Conservation (phyloP, 1,140 invertebrate genomes). For the Glossosoma conforme region DNA sequence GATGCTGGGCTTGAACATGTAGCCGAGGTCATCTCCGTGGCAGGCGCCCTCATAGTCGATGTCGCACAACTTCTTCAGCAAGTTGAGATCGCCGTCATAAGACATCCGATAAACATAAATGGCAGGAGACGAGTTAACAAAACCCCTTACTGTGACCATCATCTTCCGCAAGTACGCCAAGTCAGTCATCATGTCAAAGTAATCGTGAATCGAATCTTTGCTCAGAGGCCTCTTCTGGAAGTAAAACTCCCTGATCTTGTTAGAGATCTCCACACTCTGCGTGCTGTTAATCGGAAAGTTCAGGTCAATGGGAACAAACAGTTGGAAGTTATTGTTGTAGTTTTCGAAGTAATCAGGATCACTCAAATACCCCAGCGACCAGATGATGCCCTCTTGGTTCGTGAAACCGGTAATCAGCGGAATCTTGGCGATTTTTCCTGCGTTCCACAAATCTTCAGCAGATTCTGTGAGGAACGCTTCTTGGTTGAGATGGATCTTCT, state of each 20-base stretch:
- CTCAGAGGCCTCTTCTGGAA: conserved; percentile 36
- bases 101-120: conserved; percentile 47
- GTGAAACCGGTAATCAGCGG: conserved; percentile 41
- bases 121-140: conserved; percentile 37
- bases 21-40: conserved; percentile 45
- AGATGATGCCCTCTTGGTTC: conserved; percentile 34
- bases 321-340: conserved; percentile 38
- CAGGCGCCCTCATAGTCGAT: conserved; percentile 31
- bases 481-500: conserved; percentile 41
- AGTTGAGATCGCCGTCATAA: conserved; percentile 42
- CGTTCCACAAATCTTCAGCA: conserved; percentile 37
- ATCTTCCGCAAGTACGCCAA: conserved; percentile 36
- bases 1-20: conserved; percentile 40
- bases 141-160: conserved; percentile 38
- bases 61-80: conserved; percentile 32
- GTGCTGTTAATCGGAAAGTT: conserved; percentile 36
- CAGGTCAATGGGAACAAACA: conserved; percentile 38
- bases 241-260: conserved; percentile 39
- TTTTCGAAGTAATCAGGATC: conserved; percentile 23
- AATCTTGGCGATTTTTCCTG: conserved; percentile 38
- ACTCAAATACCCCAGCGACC: not conserved
- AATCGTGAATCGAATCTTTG: conserved; percentile 34
- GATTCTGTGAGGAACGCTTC: conserved; percentile 38
- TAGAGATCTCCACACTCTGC: conserved; percentile 36
- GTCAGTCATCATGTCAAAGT: conserved; percentile 40